phyloP scores from a whole-genome alignment of 2,888 invertebrate genomes.

The Chrysolina americana region DNA sequence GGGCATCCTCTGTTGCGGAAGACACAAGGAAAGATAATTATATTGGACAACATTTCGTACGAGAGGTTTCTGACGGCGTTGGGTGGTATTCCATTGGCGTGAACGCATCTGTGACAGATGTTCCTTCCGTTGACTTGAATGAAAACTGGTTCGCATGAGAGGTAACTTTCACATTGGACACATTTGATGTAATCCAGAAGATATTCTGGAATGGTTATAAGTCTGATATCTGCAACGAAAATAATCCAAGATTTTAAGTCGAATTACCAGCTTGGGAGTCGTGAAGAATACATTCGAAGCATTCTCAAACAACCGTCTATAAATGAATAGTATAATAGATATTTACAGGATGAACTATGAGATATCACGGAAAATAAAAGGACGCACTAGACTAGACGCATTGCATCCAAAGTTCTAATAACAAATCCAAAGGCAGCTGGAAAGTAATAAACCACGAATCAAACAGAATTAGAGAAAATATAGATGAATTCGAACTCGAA shows the following conservation, averaged over 20 bases:
- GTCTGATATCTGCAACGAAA: conserved; percentile 58
- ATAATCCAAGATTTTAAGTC: not conserved
- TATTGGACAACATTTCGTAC: conserved; percentile 61
- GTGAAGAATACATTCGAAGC: too few species aligned
- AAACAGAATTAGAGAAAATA: too few species aligned
- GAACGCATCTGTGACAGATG: conserved; percentile 64
- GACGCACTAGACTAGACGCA: too few species aligned
- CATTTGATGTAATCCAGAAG: conserved; percentile 62
- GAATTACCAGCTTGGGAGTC: too few species aligned
- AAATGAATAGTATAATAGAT: too few species aligned
- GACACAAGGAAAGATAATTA: conserved; percentile 64
- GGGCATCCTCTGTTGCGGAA: conserved; percentile 56
- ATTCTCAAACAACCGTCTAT: too few species aligned
- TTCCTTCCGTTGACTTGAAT: conserved; percentile 60
- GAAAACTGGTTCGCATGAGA: conserved; percentile 63
- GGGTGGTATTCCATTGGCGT: conserved; percentile 57
- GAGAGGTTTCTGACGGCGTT: conserved; percentile 58
- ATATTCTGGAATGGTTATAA: conserved; percentile 59
- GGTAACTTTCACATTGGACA: conserved; percentile 62
- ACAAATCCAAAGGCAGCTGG: too few species aligned
- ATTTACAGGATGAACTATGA: too few species aligned
- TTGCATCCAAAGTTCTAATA: too few species aligned
- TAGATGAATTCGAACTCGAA: too few species aligned
- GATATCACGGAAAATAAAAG: too few species aligned
- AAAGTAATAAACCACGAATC: too few species aligned